Conservation (phyloP, 2,888 invertebrate species). For the Hypena proboscidalis region DNA sequence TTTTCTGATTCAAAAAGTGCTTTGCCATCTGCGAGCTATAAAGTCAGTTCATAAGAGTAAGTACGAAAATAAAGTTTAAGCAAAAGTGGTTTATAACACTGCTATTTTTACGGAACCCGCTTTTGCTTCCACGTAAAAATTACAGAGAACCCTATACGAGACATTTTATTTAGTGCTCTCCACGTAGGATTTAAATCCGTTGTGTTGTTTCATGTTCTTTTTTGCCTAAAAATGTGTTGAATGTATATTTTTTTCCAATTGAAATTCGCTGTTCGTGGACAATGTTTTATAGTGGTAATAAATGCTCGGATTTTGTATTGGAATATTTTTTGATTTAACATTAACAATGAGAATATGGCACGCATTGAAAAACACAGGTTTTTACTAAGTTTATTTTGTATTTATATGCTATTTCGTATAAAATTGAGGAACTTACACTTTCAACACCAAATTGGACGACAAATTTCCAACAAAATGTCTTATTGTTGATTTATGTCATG, state of each 20-base stretch:
- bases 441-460: too few species aligned
- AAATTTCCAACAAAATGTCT: too few species aligned
- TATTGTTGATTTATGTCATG: too few species aligned
- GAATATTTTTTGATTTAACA: slow-evolving; percentile 1
- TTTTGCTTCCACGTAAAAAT: slow-evolving; percentile 31
- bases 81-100: slow-evolving; percentile 33
- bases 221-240: slow-evolving; percentile 18
- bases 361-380: too few species aligned
- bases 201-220: slow-evolving; percentile 13
- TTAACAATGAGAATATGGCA: neutral
- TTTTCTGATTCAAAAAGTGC: slow-evolving; percentile 29
- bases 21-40: slow-evolving; percentile 31
- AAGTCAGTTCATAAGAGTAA: slow-evolving; percentile 35
- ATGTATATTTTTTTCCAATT: slow-evolving; percentile 8
- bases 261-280: slow-evolving; percentile 10
- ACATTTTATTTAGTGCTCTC: slow-evolving; percentile 26
- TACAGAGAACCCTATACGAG: slow-evolving; percentile 24
- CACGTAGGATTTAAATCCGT: slow-evolving; percentile 24
- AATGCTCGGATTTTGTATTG: slow-evolving; percentile 11
- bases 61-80: slow-evolving; percentile 33
- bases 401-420: too few species aligned
- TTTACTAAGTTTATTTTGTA: too few species aligned
- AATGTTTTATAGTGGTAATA: slow-evolving; percentile 14
- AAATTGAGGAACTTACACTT: too few species aligned
- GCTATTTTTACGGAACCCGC: slow-evolving; percentile 31